Evolutionary conservation across 1,140 invertebrate species (phyloP), one percentile per base, ranked within the genome.

Genomic region (Anoplophora glabripennis): DNA sequence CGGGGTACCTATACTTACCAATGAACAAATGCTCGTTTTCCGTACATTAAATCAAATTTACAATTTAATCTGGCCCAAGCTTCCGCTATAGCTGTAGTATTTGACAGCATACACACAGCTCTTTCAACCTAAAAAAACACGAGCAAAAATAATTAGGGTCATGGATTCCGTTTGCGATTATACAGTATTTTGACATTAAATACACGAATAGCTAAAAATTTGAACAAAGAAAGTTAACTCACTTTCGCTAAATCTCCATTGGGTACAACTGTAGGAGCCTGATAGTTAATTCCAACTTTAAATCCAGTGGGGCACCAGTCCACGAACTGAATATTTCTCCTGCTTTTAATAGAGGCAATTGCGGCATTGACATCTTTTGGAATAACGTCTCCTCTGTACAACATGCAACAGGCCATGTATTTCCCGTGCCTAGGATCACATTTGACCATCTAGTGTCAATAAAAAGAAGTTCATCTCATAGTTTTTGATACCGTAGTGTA

Each of bases 271-370:
- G 87, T 89, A 1, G 90, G 90, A 28, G 89, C 89, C 73, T 93
- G 89, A 75, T 92, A 89, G 80, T 91, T 91, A 73, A 89, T 88
- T 62, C 87, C 87, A 9, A 89, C 86, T 79, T 89, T 89, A 81
- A 89, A 92, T 59, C 90, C 90, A 11, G 84, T 85, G 1, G 84
- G 84, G 70, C 83, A 85, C 83, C 84, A 87, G 64, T 88, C 84
- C 4, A 87, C 86, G 53, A 86, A 87, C 35, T 80, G 77, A 12
- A 86, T 84, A 54, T 76, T 80, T 55, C 76, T 53, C 21, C 49
- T 53, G 28, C 87, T 87, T 74, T 93, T 92, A 74, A 92, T 90
- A 21, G 84, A 81, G 1, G 88, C 87, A 65, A 92, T 91, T 36
- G 85, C 88, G 0, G 86, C 84, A 68, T 90, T 90, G 3, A 90